Evolutionary conservation across 1,140 invertebrate genomes (phyloP).

Genomic region (Colletes latitarsis): DNA sequence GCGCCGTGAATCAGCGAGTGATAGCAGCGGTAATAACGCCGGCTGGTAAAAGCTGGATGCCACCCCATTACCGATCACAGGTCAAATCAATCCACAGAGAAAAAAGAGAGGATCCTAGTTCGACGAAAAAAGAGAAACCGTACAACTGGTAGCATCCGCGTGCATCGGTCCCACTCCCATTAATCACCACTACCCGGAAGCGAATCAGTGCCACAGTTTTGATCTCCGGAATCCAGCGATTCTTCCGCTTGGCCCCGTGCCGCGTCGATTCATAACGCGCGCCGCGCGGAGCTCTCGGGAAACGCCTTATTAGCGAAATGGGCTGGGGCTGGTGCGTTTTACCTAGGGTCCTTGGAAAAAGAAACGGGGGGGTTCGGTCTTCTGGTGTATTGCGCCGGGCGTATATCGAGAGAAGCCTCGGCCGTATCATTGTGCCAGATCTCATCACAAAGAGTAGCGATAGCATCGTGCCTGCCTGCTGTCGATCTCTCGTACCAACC

Average conservation of each 20-base stretch:
- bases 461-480: slow-evolving; percentile 67
- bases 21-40: background rate
- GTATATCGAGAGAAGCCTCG: slow-evolving; percentile 41
- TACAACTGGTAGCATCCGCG: background rate
- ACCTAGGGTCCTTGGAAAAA: slow-evolving; percentile 43
- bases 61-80: slow-evolving; percentile 43
- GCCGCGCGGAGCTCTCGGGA: slow-evolving; percentile 45
- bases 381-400: slow-evolving; percentile 44
- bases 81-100: slow-evolving; percentile 21
- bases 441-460: slow-evolving; percentile 73
- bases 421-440: slow-evolving; percentile 68
- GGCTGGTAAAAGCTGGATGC: background rate
- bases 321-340: slow-evolving; percentile 48
- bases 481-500: slow-evolving; percentile 51
- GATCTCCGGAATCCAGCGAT: slow-evolving; percentile 14
- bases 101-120: background rate
- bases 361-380: slow-evolving; percentile 27
- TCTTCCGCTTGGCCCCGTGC: slow-evolving; percentile 42
- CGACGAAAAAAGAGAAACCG: background rate
- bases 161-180: slow-evolving; percentile 3
- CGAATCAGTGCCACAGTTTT: slow-evolving; percentile 43
- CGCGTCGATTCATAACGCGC: slow-evolving; percentile 34
- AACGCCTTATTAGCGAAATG: slow-evolving; percentile 74
- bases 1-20: background rate
- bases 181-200: slow-evolving; percentile 31